Percentiles rank a stretch among this genome's conserved stretches.
Evolutionary conservation across 1,140 invertebrate species (phyloP).

Genomic region (Paracyclopina nana): DNA sequence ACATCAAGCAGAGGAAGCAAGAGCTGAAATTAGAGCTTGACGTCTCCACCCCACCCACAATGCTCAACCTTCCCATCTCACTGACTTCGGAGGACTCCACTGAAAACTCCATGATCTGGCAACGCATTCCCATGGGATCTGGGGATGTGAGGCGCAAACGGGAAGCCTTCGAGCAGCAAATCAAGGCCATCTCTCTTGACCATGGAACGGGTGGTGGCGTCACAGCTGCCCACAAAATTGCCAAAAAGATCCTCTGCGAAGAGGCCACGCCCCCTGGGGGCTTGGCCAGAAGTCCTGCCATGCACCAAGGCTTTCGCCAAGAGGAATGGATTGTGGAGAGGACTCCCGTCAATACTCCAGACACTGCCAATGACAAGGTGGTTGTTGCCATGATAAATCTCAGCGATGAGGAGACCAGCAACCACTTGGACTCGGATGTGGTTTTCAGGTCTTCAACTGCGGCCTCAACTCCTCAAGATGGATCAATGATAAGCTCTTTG

Average conservation of each 20-base stretch:
- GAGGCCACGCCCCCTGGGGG: background rate
- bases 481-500: background rate
- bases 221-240: conserved; percentile 8
- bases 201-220: conserved; percentile 8
- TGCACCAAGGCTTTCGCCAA: conserved; percentile 26
- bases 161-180: conserved; percentile 19
- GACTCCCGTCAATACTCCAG: conserved; percentile 22
- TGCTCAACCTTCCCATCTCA: too few relatives aligned
- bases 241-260: background rate
- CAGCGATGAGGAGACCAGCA: background rate
- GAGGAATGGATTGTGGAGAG: conserved; percentile 28
- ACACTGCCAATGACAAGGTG: background rate
- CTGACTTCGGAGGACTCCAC: too few relatives aligned
- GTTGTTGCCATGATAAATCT: background rate
- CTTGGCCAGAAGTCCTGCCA: conserved; percentile 27
- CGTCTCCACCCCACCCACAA: too few relatives aligned
- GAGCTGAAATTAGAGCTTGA: too few relatives aligned
- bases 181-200: conserved; percentile 18
- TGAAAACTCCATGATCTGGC: conserved; percentile 11
- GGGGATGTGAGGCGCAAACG: conserved; percentile 18
- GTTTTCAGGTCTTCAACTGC: background rate
- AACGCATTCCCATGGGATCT: conserved; percentile 11
- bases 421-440: background rate
- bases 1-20: too few relatives aligned
- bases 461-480: background rate